Percentiles rank a stretch among this genome's conserved stretches.
Evolutionary conservation across 2,888 invertebrate genomes (phyloP).

Genomic region (Bruchidius siliquastri): DNA sequence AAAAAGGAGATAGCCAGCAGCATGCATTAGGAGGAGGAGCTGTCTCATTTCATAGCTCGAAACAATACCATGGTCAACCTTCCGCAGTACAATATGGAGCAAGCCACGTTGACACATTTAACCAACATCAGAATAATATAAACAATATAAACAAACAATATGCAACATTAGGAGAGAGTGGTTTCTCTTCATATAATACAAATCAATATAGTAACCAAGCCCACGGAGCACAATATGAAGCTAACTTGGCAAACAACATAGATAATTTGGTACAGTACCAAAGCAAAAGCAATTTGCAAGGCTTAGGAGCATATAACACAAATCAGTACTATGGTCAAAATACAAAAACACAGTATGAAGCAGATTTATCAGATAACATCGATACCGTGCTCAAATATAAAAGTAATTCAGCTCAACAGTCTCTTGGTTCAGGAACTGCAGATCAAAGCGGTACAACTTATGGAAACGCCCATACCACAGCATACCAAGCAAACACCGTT

Average conservation of each 20-base stretch:
- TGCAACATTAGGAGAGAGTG: neutral
- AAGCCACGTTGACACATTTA: neutral
- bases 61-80: conserved; percentile 11
- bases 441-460: neutral
- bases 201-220: neutral
- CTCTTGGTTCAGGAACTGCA: neutral
- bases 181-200: neutral
- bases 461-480: neutral
- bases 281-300: neutral
- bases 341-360: neutral
- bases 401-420: neutral
- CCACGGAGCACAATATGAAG: neutral
- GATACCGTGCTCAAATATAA: neutral
- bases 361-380: neutral
- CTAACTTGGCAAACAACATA: neutral
- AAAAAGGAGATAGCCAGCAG: neutral
- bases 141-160: no score
- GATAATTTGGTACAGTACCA: neutral
- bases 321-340: neutral
- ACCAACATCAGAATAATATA: neutral
- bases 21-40: conserved; percentile 12
- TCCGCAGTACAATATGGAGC: neutral
- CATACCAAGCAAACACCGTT: neutral
- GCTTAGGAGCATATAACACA: neutral
- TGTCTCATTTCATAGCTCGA: conserved; percentile 13